Conservation (phyloP, 2,888 invertebrate species). For the Petrophora chlorosata region DNA sequence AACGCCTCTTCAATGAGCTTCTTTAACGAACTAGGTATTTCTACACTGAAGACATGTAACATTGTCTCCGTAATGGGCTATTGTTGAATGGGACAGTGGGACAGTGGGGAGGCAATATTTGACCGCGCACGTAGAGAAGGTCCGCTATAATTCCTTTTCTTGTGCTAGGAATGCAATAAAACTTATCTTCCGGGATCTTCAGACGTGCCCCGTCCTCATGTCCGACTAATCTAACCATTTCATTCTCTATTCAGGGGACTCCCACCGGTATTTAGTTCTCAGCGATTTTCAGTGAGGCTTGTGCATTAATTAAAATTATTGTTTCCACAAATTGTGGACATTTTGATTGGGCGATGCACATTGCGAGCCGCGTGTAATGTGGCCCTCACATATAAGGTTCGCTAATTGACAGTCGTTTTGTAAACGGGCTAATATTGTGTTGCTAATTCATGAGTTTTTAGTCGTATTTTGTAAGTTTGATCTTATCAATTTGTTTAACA, state of each 20-base stretch:
- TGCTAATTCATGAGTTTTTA: not conserved
- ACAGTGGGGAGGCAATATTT: constrained; percentile 59
- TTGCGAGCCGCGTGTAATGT: constrained; percentile 8
- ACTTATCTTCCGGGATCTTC: constrained; percentile 61
- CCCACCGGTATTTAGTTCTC: constrained; percentile 21
- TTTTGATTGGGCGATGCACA: constrained; percentile 22
- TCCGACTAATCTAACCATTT: constrained; percentile 32
- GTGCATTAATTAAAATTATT: constrained; percentile 31
- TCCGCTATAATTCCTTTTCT: constrained; percentile 53
- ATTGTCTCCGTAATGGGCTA: constrained; percentile 66
- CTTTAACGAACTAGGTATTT: constrained; percentile 23
- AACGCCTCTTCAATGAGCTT: constrained; percentile 26
- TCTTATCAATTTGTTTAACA: too few relatives aligned
- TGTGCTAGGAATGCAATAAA: constrained; percentile 70
- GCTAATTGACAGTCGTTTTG: not conserved
- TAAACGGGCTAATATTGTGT: not conserved
- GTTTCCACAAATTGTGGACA: constrained; percentile 23
- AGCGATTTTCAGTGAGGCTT: constrained; percentile 24
- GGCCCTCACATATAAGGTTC: not conserved
- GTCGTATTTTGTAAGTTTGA: not conserved
- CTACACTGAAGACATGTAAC: constrained; percentile 46
- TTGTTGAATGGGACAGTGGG: constrained; percentile 70
- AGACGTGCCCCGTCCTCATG: constrained; percentile 46
- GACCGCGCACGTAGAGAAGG: constrained; percentile 55
- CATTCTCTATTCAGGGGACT: constrained; percentile 27